A percentile compares a stretch with the other conserved stretches of the same genome.
phyloP scores from a whole-genome alignment of 2,797 vertebrate species.

The Microctenopoma stevenorrisi region DNA sequence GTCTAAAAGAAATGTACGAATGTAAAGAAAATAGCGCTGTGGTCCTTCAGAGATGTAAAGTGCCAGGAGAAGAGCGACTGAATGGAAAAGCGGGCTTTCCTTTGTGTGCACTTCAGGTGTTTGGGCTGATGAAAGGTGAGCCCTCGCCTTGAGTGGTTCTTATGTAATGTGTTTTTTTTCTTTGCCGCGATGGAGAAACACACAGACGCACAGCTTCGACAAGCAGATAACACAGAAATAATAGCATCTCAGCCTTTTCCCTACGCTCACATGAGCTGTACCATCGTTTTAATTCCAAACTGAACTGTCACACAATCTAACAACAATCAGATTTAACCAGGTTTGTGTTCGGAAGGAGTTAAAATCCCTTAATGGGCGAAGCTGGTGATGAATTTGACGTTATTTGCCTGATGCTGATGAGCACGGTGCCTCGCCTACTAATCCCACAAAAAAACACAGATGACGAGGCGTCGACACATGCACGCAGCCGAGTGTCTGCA shows the following conservation, averaged over 20 bases:
- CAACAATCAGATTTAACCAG: constrained; percentile 23
- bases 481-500: constrained; percentile 33
- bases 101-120: constrained; percentile 42
- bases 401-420: constrained; percentile 34
- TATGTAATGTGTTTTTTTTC: constrained; percentile 1
- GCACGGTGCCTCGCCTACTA: constrained; percentile 47
- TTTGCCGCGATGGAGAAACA: not conserved
- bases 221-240: constrained; percentile 11
- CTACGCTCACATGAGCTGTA: constrained; percentile 2
- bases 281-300: constrained; percentile 22
- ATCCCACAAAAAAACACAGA: constrained; percentile 35
- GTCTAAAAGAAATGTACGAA: constrained; percentile 14
- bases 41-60: constrained; percentile 8
- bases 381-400: constrained; percentile 52
- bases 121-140: constrained; percentile 43
- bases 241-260: constrained; percentile 6
- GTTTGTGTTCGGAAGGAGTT: constrained; percentile 39
- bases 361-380: constrained; percentile 51
- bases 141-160: constrained; percentile 32
- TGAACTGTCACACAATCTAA: constrained; percentile 15
- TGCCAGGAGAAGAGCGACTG: not conserved
- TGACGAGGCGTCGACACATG: constrained; percentile 30
- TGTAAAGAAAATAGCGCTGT: not conserved
- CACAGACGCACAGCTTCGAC: constrained; percentile 20
- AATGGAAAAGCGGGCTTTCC: constrained; percentile 22